Evolutionary conservation across 2,888 invertebrate species (phyloP).

Genomic region (Brenthis daphne): DNA sequence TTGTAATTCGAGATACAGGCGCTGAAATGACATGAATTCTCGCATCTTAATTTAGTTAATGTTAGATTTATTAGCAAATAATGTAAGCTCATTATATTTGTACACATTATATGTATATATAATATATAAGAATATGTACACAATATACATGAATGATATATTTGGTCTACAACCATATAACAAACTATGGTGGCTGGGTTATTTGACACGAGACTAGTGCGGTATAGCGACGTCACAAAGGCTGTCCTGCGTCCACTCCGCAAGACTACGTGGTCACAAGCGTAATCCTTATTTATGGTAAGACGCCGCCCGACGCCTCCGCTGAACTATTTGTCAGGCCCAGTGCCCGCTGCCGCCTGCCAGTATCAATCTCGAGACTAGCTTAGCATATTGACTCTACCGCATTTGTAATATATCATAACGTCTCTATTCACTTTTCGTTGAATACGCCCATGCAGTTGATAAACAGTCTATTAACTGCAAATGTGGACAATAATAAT

Average conservation of each 20-base stretch:
- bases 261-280: constrained; percentile 74
- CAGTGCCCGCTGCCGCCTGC: constrained; percentile 53
- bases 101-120: background rate
- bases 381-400: constrained; percentile 54
- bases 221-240: constrained; percentile 56
- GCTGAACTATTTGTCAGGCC: constrained; percentile 74
- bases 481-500: constrained; percentile 62
- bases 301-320: constrained; percentile 76
- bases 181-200: constrained; percentile 34
- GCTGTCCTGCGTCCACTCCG: constrained; percentile 63
- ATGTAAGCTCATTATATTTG: background rate
- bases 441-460: constrained; percentile 53
- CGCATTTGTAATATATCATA: constrained; percentile 34
- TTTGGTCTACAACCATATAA: constrained; percentile 26
- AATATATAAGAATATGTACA: background rate
- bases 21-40: constrained; percentile 77
- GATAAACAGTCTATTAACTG: constrained; percentile 53
- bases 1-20: constrained; percentile 74
- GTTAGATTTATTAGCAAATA: background rate
- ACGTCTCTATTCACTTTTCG: constrained; percentile 48
- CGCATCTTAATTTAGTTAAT: constrained; percentile 46
- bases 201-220: constrained; percentile 62
- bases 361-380: constrained; percentile 72
- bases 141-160: background rate
- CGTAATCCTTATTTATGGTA: constrained; percentile 82